Evolutionary conservation across 2,797 vertebrate species (phyloP).

Genomic region (Cercopithecus diana): DNA sequence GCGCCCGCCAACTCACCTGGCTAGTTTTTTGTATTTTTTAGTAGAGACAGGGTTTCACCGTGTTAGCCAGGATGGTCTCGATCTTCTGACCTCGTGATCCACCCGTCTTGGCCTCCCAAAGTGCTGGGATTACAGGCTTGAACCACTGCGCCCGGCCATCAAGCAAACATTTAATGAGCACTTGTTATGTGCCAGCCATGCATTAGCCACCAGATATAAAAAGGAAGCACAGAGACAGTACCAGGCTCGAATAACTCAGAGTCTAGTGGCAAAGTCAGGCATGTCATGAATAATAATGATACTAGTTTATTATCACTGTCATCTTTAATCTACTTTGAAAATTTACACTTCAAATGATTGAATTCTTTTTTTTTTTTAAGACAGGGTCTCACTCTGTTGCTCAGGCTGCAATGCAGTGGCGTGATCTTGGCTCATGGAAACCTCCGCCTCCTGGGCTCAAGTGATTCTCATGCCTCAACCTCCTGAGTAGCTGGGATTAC

Average conservation of each 20-base stretch:
- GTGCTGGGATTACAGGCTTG: too few relatives aligned
- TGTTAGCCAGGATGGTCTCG: too few relatives aligned
- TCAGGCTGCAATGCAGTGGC: not conserved
- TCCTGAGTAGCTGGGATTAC: not conserved
- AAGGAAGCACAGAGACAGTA: not conserved
- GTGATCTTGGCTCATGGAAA: not conserved
- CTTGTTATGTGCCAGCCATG: not conserved
- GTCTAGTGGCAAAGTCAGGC: not conserved
- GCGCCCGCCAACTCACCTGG: fast-evolving
- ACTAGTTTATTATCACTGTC: not conserved
- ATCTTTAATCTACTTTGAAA: constrained; percentile 8
- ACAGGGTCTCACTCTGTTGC: not conserved
- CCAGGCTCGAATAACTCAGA: not conserved
- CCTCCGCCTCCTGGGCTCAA: not conserved
- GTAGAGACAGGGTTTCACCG: too few relatives aligned
- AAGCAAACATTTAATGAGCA: not conserved
- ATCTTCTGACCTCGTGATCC: too few relatives aligned
- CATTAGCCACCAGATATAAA: not conserved
- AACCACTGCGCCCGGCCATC: not conserved
- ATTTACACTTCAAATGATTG: not conserved
- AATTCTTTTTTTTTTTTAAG: not conserved
- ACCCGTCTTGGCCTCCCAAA: too few relatives aligned
- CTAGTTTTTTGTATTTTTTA: too few relatives aligned
- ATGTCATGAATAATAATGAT: not conserved
- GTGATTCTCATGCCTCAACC: not conserved